Conservation (phyloP, 2,888 invertebrate species). For the Incurvaria masculella region DNA sequence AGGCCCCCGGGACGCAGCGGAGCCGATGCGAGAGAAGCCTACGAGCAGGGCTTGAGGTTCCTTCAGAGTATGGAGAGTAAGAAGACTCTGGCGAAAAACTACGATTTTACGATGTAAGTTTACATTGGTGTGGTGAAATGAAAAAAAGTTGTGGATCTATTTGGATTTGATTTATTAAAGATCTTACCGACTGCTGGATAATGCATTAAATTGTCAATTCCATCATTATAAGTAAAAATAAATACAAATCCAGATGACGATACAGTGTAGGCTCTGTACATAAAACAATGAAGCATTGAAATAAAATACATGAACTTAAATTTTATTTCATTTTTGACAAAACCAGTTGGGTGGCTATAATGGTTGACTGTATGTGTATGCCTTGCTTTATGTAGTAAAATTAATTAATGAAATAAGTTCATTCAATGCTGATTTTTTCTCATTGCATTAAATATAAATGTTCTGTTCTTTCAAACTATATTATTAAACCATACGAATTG, state of each 20-base stretch:
- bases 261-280: not conserved
- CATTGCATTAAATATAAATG: too few relatives aligned
- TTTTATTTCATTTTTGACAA: too few relatives aligned
- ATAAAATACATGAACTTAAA: not conserved
- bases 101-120: slow-evolving; percentile 45
- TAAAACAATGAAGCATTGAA: not conserved
- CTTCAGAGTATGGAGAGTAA: slow-evolving; percentile 34
- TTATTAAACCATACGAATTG: too few relatives aligned
- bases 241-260: not conserved
- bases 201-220: not conserved
- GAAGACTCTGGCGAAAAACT: slow-evolving; percentile 32
- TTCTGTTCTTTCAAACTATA: too few relatives aligned
- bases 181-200: not conserved
- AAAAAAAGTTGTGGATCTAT: not conserved
- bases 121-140: not conserved
- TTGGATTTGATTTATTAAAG: not conserved
- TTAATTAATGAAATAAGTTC: too few relatives aligned
- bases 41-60: slow-evolving; percentile 41
- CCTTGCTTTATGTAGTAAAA: too few relatives aligned
- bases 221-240: not conserved
- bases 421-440: too few relatives aligned
- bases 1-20: slow-evolving; percentile 35
- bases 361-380: too few relatives aligned
- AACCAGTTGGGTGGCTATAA: too few relatives aligned
- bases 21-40: slow-evolving; percentile 42